These are phyloP conservation scores for Apodemia zela DNA, from an alignment of 2,888 invertebrate species.

Conservation along the genomic window DNA sequence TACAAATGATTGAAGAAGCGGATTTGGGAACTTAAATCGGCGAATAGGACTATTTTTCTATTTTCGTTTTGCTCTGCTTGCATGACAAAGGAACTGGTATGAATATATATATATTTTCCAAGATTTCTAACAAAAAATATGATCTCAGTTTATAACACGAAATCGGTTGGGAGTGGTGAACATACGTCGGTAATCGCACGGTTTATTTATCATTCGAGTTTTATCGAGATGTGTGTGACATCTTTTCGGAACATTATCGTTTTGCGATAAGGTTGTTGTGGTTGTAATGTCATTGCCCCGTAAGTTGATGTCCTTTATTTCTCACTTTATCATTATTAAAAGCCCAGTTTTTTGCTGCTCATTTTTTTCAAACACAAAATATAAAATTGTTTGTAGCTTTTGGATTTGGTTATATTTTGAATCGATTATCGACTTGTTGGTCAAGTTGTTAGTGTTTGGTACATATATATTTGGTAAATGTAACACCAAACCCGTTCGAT, in stretches of 20 bases:
- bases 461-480: too few relatives aligned
- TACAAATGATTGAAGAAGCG: too few relatives aligned
- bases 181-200: not conserved
- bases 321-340: not conserved
- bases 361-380: not conserved
- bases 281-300: not conserved
- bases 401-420: too few relatives aligned
- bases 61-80: not conserved
- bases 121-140: not conserved
- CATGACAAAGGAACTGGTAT: too few relatives aligned
- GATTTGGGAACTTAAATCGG: too few relatives aligned
- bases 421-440: too few relatives aligned
- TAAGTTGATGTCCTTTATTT: constrained; percentile 4
- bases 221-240: not conserved
- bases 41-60: too few relatives aligned
- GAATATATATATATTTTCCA: not conserved
- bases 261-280: not conserved
- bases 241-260: constrained; percentile 9
- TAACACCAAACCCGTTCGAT: too few relatives aligned
- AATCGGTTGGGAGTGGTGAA: not conserved
- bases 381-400: not conserved
- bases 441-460: too few relatives aligned
- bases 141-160: not conserved
- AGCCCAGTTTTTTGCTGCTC: not conserved
- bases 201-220: constrained; percentile 1